These are phyloP conservation scores for Acheta domesticus DNA, from an alignment of 2,888 invertebrate genomes.

Conservation along the genomic window DNA sequence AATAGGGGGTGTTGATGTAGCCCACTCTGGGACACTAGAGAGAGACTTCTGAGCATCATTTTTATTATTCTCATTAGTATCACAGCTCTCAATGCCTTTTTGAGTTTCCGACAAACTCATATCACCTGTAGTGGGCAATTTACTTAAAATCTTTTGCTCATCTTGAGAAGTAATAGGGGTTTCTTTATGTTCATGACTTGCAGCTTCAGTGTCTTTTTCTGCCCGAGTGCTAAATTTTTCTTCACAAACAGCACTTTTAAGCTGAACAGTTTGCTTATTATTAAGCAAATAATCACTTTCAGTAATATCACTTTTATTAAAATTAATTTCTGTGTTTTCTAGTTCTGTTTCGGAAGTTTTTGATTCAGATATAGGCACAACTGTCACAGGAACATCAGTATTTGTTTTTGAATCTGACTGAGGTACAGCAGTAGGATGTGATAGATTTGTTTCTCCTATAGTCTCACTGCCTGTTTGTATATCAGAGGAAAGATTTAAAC, in stretches of 20 bases:
- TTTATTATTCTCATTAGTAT: neutral
- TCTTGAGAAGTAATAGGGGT: neutral
- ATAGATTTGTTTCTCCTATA: neutral
- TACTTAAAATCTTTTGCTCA: neutral
- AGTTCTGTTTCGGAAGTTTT: neutral
- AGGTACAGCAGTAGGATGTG: neutral
- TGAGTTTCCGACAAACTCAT: neutral
- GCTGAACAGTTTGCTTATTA: neutral
- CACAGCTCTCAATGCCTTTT: neutral
- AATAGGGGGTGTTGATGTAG: conserved; percentile 18
- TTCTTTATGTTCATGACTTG: neutral
- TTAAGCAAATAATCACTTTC: neutral
- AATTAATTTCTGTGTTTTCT: neutral
- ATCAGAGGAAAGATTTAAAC: neutral
- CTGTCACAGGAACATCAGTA: neutral
- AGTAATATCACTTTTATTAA: neutral
- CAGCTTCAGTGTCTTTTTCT: neutral
- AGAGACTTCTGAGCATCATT: neutral
- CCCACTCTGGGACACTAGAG: neutral
- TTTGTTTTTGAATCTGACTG: neutral
- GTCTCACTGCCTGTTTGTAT: too few relatives aligned
- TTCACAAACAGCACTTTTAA: neutral
- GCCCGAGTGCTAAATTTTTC: neutral
- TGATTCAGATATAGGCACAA: neutral
- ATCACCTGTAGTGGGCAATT: neutral